Percentiles rank a stretch among this genome's conserved stretches.
phyloP scores from a whole-genome alignment of 2,888 invertebrate genomes.

The Nephrotoma guestfalica region DNA sequence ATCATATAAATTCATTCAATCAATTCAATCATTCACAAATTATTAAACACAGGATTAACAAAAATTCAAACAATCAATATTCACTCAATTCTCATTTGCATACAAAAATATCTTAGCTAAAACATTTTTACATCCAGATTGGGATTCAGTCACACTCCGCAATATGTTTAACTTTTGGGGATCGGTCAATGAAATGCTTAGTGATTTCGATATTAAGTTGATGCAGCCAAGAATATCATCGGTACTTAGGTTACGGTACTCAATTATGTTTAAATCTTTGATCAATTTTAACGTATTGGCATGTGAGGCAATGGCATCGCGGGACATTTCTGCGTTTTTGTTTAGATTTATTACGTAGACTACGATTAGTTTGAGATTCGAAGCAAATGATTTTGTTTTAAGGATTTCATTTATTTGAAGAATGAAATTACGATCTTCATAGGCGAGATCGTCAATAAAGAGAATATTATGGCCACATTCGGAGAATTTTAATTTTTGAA shows the following conservation, averaged over 20 bases:
- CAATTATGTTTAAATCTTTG: not conserved
- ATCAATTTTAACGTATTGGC: not conserved
- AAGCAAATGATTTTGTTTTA: not conserved
- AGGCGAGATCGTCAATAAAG: conserved; percentile 23
- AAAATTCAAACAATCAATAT: not conserved
- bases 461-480: conserved; percentile 26
- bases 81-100: conserved; percentile 3
- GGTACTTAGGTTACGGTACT: not conserved
- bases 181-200: not conserved
- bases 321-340: not conserved
- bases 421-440: conserved; percentile 17
- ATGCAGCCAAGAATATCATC: conserved; percentile 3
- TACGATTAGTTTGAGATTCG: not conserved
- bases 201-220: not conserved
- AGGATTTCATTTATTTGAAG: conserved; percentile 15
- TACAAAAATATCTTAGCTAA: conserved; percentile 22
- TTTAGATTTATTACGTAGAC: not conserved
- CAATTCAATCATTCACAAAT: not conserved
- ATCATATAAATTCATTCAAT: not conserved
- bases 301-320: not conserved
- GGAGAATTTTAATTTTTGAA: conserved; percentile 14
- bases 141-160: conserved; percentile 16
- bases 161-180: conserved; percentile 18
- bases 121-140: conserved; percentile 26
- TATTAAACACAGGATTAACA: not conserved